Evolutionary conservation across 2,888 invertebrate species (phyloP).

Genomic region (Enchytraeus crypticus): DNA sequence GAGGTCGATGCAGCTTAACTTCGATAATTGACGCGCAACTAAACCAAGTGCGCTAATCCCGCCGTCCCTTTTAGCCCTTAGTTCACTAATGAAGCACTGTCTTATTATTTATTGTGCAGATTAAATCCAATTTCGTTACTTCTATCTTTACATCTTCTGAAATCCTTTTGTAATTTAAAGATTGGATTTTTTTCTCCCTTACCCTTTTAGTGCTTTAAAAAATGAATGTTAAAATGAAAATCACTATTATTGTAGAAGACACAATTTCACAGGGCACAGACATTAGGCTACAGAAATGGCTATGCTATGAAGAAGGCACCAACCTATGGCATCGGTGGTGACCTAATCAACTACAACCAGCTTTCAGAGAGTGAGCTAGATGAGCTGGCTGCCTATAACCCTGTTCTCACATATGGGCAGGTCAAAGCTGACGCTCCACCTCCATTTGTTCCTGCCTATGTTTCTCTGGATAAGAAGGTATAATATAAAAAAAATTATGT

Average conservation of each 20-base stretch:
- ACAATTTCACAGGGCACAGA: slow-evolving; percentile 45
- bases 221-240: neutral
- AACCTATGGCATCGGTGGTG: slow-evolving; percentile 44
- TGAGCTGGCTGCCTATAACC: slow-evolving; percentile 46
- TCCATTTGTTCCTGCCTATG: slow-evolving; percentile 49
- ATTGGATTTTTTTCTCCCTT: no score
- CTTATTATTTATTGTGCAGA: no score
- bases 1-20: no score
- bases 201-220: no score
- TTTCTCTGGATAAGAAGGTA: slow-evolving; percentile 50
- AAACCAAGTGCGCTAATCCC: no score
- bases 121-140: no score
- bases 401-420: slow-evolving; percentile 49
- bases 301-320: slow-evolving; percentile 40
- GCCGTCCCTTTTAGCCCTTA: no score
- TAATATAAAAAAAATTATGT: neutral
- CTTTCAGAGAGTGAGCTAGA: slow-evolving; percentile 45
- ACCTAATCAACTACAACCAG: slow-evolving; percentile 40
- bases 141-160: no score
- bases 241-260: slow-evolving; percentile 35
- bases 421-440: slow-evolving; percentile 47
- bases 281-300: slow-evolving; percentile 47
- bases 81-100: no score
- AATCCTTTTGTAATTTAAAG: no score
- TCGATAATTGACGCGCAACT: no score